phyloP scores from a whole-genome alignment of 2,888 invertebrate genomes.

The Thecocarcelia acutangulata region DNA sequence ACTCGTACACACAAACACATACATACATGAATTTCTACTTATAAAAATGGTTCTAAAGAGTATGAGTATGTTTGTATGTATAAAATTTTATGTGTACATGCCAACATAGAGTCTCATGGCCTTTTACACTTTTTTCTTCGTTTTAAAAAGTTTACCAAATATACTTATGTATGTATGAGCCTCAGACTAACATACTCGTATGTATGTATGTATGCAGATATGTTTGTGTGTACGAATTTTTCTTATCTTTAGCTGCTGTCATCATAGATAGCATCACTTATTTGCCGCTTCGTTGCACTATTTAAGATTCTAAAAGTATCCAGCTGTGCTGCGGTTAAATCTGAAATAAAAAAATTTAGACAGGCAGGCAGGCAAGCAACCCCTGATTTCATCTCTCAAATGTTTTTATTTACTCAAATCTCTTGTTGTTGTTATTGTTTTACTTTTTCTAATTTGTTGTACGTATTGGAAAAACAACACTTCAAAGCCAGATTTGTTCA shows the following conservation, averaged over 20 bases:
- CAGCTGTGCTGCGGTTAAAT: constrained; percentile 64
- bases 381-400: constrained; percentile 55
- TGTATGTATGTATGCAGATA: neutral
- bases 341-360: constrained; percentile 42
- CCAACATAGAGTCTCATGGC: constrained; percentile 1
- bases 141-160: neutral
- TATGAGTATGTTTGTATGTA: neutral
- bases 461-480: constrained; percentile 43
- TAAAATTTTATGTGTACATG: neutral
- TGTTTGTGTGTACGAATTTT: neutral
- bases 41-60: too few relatives aligned
- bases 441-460: constrained; percentile 39
- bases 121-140: neutral
- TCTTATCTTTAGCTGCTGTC: constrained; percentile 64
- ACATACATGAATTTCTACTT: too few relatives aligned
- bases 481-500: constrained; percentile 59
- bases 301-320: constrained; percentile 60
- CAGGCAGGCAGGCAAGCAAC: constrained; percentile 40
- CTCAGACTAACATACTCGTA: neutral
- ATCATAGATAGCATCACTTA: constrained; percentile 66
- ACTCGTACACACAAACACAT: neutral
- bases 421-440: constrained; percentile 42
- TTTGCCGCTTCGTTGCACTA: constrained; percentile 65
- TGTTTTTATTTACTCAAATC: constrained; percentile 56
- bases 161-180: neutral